Conservation (phyloP, 37 sponge, comb jelly and placozoan species). For the Chondrosia reniformis region DNA sequence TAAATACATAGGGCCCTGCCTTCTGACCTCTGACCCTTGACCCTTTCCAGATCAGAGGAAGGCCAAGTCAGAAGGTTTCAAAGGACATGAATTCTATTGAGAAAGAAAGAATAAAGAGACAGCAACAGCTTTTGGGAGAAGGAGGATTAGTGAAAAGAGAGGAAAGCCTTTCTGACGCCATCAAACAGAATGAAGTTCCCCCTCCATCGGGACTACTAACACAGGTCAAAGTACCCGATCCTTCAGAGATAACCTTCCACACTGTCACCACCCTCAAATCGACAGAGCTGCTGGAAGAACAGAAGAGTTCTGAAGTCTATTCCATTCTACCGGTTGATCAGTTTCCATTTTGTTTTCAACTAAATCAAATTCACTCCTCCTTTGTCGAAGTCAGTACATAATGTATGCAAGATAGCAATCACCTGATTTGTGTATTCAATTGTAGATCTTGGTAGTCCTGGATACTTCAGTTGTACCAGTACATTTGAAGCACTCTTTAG, state of each 20-base stretch:
- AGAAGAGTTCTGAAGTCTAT: background rate
- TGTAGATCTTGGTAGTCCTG: constrained; percentile 59
- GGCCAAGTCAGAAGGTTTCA: constrained; percentile 75
- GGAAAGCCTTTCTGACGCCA: constrained; percentile 52
- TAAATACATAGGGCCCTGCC: background rate
- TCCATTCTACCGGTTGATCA: constrained; percentile 38
- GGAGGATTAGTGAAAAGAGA: constrained; percentile 55
- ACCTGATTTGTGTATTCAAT: background rate
- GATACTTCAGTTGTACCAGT: constrained; percentile 50
- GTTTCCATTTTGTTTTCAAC: constrained; percentile 67
- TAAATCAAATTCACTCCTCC: constrained; percentile 68
- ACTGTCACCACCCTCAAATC: constrained; percentile 42
- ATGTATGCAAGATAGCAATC: no score
- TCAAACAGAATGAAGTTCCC: constrained; percentile 65
- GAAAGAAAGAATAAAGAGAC: constrained; percentile 52
- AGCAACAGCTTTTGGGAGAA: constrained; percentile 58
- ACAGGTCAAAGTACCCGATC: constrained; percentile 44
- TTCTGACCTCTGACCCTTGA: no score
- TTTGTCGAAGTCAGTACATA: constrained; percentile 76
- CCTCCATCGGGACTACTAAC: constrained; percentile 48
- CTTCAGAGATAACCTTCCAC: constrained; percentile 60
- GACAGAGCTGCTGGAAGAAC: constrained; percentile 2
- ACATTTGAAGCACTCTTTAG: constrained; percentile 34
- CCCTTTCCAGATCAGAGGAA: constrained; percentile 54
- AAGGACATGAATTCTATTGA: constrained; percentile 62